Evolutionary conservation across 2,113 vertebrate genomes (phyloP).

Genomic region (Raja brachyura): DNA sequence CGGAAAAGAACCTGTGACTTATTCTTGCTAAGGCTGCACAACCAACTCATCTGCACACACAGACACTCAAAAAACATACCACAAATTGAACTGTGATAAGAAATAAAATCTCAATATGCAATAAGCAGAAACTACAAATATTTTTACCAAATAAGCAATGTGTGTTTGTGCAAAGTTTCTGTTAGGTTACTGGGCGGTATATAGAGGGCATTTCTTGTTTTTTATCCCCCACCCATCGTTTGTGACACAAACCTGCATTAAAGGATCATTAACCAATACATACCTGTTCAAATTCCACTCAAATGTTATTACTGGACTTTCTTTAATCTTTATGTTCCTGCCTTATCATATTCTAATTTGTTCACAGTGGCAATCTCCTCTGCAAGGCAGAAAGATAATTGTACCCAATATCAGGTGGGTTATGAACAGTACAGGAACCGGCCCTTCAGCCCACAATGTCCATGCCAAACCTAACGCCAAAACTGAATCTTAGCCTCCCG

Average conservation of each 20-base stretch:
- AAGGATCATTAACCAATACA: conserved; percentile 4
- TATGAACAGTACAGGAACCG: too few species aligned
- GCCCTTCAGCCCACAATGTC: too few species aligned
- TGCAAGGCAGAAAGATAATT: too few species aligned
- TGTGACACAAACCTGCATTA: not conserved
- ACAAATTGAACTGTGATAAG: not conserved
- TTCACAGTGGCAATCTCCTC: too few species aligned
- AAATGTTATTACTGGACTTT: conserved; percentile 3
- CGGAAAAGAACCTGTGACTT: not conserved
- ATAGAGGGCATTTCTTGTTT: not conserved
- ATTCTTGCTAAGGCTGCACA: not conserved
- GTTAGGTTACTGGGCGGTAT: not conserved
- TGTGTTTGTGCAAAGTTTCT: not conserved
- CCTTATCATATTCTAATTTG: not conserved
- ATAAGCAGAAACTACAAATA: not conserved
- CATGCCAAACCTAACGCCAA: too few species aligned
- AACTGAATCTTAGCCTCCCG: too few species aligned
- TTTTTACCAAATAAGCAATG: not conserved
- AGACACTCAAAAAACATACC: not conserved
- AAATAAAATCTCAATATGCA: not conserved
- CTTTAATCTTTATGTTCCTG: not conserved
- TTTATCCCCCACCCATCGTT: not conserved
- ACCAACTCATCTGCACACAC: too few species aligned
- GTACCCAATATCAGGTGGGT: not conserved
- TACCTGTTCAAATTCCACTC: not conserved